phyloP scores from a whole-genome alignment of 2,797 vertebrate genomes.

The Sebastes taczanowskii region DNA sequence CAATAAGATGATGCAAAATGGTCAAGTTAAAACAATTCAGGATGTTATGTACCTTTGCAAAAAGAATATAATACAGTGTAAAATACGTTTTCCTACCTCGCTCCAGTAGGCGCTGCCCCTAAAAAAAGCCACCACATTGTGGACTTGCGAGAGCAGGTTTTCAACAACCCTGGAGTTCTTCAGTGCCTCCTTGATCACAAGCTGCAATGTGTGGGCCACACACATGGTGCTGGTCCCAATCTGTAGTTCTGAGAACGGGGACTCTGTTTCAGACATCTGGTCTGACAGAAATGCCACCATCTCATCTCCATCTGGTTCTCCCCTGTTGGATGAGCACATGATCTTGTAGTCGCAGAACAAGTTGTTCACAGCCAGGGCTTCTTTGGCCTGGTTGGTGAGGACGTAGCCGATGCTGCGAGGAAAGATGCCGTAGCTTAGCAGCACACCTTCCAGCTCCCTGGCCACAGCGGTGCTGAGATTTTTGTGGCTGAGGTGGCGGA shows the following conservation, averaged over 20 bases:
- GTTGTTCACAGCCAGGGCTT: constrained; percentile 63
- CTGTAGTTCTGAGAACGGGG: constrained; percentile 70
- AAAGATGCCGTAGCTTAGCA: constrained; percentile 84
- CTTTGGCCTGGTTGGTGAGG: constrained; percentile 80
- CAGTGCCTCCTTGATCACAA: constrained; percentile 81
- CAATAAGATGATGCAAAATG: not conserved
- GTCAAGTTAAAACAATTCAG: not conserved
- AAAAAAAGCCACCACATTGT: constrained; percentile 82
- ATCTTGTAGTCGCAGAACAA: constrained; percentile 83
- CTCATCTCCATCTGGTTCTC: constrained; percentile 77
- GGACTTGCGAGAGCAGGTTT: constrained; percentile 79
- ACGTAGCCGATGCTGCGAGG: constrained; percentile 77
- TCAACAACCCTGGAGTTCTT: constrained; percentile 81
- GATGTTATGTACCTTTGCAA: not conserved
- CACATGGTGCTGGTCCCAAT: constrained; percentile 73
- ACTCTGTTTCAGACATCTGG: constrained; percentile 47
- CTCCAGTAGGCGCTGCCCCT: constrained; percentile 80
- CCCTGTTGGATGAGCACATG: constrained; percentile 71
- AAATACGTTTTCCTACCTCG: constrained; percentile 60
- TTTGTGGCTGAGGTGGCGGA: constrained; percentile 75
- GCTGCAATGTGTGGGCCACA: constrained; percentile 69
- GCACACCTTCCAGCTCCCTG: constrained; percentile 78
- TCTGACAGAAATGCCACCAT: constrained; percentile 76
- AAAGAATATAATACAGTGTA: not conserved
- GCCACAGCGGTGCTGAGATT: constrained; percentile 59